Evolutionary conservation across 2,113 vertebrate species (phyloP), one percentile per base, ranked within the genome.

Genomic region (Tragelaphus buxtoni): DNA sequence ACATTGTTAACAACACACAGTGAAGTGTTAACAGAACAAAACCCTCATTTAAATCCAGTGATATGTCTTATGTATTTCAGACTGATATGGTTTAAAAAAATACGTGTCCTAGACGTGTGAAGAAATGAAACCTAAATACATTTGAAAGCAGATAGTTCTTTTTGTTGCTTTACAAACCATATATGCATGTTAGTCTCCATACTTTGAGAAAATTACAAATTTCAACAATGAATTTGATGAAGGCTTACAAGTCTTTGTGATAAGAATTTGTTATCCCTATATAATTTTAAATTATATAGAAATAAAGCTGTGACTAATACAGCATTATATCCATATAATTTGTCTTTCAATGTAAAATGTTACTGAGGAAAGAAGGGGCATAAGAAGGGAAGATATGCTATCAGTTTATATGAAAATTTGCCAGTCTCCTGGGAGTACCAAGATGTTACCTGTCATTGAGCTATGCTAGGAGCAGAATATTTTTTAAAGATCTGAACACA

Each of bases 401-500:
- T 7, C 49, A 90, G 39, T 88, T 98, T 96, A 1, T 80, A 90
- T 49, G 51, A 96, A 98, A 91, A 96, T 93, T 20, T 97, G 69
- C 92, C 35, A 35, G 14, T 97, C 94, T 97, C 87, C 90, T 61
- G 86, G n/a, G 95, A 97, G 0, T 82, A 92, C 42, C 45, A 97
- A 90, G 83, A 89, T 88, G 55, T 82, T 92, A 58, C 91, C 49
- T 97, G 97, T 97, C 72, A 84, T 92, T 96, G 82, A 96, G 53
- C 10, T 94, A 8, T 63, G 24, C 79, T 88, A 96, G 35, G 58
- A 97, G 81, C 49, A 28, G 90, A 93, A 81, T 94, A 92, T 56
- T 96, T 88, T 97, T 89, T 95, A 97, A 97, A 82, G 80, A 94
- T 91, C 42, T 91, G 49, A 97, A 51, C 22, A 91, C 28, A 91